A percentile compares a stretch with the other conserved stretches of the same genome.
Evolutionary conservation across 2,797 vertebrate species (phyloP).

Genomic region (Xenops minutus): DNA sequence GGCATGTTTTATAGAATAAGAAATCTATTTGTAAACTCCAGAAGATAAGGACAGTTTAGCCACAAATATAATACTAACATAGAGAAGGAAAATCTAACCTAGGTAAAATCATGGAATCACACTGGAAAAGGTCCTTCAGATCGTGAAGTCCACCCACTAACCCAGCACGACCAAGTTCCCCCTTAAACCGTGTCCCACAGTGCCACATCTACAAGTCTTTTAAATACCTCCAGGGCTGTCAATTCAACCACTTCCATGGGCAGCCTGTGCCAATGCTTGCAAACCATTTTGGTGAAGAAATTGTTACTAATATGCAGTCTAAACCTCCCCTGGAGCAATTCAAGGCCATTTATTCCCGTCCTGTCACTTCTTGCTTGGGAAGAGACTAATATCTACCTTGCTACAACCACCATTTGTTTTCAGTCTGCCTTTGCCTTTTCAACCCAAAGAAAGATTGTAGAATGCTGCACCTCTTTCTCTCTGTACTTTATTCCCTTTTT

Average conservation of each 20-base stretch:
- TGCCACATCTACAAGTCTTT: fast-evolving
- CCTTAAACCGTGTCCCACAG: not conserved
- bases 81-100: not conserved
- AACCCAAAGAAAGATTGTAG: not conserved
- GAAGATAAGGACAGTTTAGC: not conserved
- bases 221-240: not conserved
- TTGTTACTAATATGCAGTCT: not conserved
- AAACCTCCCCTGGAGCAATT: not conserved
- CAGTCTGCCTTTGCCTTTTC: not conserved
- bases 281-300: not conserved
- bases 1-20: not conserved
- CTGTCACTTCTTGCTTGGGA: not conserved
- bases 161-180: not conserved
- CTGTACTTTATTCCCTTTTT: not conserved
- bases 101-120: not conserved
- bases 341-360: fast-evolving
- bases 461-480: not conserved
- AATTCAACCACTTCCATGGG: not conserved
- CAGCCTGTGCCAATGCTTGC: not conserved
- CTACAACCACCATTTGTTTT: not conserved
- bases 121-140: not conserved
- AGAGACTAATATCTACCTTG: fast-evolving
- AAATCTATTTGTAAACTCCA: not conserved
- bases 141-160: not conserved
- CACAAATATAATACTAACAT: not conserved